phyloP scores from a whole-genome alignment of 2,888 invertebrate genomes.

The Heliconius hortense region DNA sequence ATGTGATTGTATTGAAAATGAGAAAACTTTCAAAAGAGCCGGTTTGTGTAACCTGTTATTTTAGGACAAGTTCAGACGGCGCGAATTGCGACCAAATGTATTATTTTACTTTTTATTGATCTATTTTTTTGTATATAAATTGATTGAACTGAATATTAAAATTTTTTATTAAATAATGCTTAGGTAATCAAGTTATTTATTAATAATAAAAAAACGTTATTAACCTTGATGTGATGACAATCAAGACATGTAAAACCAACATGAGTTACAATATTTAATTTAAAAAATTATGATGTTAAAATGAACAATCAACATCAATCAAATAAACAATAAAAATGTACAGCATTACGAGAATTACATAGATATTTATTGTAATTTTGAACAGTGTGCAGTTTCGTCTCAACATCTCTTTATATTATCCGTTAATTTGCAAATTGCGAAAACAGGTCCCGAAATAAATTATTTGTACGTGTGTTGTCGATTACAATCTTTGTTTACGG shows the following conservation, averaged over 20 bases:
- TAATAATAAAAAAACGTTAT: neutral
- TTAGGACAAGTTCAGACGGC: slow-evolving; percentile 20
- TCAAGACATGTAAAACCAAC: neutral
- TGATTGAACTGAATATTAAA: neutral
- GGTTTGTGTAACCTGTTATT: slow-evolving; percentile 17
- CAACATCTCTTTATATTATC: slow-evolving; percentile 23
- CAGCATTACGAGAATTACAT: neutral
- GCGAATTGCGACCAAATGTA: slow-evolving; percentile 3
- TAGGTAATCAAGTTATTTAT: neutral
- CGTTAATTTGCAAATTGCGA: slow-evolving; percentile 39
- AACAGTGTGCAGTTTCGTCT: neutral
- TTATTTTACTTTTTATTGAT: neutral
- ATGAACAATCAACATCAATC: no score
- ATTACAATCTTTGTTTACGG: slow-evolving; percentile 3
- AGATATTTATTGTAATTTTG: neutral
- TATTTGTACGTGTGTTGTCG: slow-evolving; percentile 4
- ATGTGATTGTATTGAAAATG: slow-evolving; percentile 26
- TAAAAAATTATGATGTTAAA: no score
- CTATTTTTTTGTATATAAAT: neutral
- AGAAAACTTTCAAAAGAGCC: slow-evolving; percentile 20
- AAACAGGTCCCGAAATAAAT: slow-evolving; percentile 39
- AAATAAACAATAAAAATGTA: no score
- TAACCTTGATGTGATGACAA: neutral
- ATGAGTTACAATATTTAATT: no score
- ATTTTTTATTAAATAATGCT: neutral